Evolutionary conservation across 1,140 invertebrate genomes (phyloP), one percentile per base, ranked within the genome.

Genomic region (Eueides isabella): DNA sequence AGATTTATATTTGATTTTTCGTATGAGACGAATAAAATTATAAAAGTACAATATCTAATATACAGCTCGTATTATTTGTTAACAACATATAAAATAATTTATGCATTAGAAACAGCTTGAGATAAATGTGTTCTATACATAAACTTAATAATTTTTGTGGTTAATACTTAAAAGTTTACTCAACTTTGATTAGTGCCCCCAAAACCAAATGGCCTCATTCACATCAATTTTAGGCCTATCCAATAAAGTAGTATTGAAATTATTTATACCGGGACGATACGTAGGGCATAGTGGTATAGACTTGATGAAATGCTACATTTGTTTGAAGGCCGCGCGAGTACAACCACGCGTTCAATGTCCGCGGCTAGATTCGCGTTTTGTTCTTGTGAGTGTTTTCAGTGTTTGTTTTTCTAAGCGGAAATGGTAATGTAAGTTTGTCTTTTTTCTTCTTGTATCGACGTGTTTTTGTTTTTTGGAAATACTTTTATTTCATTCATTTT

Each of bases 271-370:
- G 38, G n/a, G 23, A 35, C 44, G 35, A 66, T 61, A 61, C 69
- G 41, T 61, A 68, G 41, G 44, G 71, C 71, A 28, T 6, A 55
- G 28, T 23, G 2, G 29, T 48, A 12, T 64, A 67, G 30, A 48
- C 30, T 38, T 61, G 41, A 33, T 55, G n/a, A 61, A 33, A 55
- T 7, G 31, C 64, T 35, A 72, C 71, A 72, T 61, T 72, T 72
- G 63, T 72, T 67, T 55, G 71, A 72, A 72, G 65, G 71, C 71
- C 71, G 71, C 55, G 64, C 63, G 44, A 29, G 44, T 30, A 67
- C 26, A 28, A 72, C 71, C 71, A 72, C 71, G 71, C 71, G 64
- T 33, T 14, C 2, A 29, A 41, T 61, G 64, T 67, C 31, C 12
- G 67, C 65, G 23, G 41, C 23, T 48, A 61, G 48, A 28, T 72